These are phyloP conservation scores for Drosophila kokeensis DNA, from an alignment of 2,888 invertebrate species.

Conservation along the genomic window DNA sequence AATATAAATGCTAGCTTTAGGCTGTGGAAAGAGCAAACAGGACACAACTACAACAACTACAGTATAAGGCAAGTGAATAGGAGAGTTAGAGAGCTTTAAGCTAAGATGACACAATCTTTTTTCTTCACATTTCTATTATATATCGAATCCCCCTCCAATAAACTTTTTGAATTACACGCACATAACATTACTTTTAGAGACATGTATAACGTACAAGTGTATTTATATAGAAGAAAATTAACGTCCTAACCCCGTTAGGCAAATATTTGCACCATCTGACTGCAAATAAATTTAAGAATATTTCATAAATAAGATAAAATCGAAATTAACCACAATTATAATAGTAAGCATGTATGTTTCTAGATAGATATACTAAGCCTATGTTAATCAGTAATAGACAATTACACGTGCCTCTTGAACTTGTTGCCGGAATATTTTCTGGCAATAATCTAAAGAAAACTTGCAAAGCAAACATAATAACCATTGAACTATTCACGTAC, in stretches of 20 bases:
- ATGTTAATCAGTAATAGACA: neutral
- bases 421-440: constrained; percentile 14
- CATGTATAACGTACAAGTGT: neutral
- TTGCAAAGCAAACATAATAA: constrained; percentile 1
- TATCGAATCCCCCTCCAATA: neutral
- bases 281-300: neutral
- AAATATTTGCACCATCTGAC: neutral
- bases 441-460: constrained; percentile 1
- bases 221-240: neutral
- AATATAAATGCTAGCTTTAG: constrained; percentile 37
- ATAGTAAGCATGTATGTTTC: neutral
- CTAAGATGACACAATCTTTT: constrained; percentile 38
- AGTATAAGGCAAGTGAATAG: constrained; percentile 6
- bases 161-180: neutral
- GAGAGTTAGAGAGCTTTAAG: constrained; percentile 24
- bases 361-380: neutral
- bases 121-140: constrained; percentile 4
- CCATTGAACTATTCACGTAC: neutral
- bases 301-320: neutral
- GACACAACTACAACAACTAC: constrained; percentile 11
- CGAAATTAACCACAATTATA: neutral
- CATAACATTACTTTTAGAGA: neutral
- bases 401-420: constrained; percentile 9
- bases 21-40: constrained; percentile 28
- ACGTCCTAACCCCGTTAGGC: neutral